Evolutionary conservation across 2,797 vertebrate species (phyloP), one percentile per base, ranked within the genome.

Genomic region (Nyctibius grandis): DNA sequence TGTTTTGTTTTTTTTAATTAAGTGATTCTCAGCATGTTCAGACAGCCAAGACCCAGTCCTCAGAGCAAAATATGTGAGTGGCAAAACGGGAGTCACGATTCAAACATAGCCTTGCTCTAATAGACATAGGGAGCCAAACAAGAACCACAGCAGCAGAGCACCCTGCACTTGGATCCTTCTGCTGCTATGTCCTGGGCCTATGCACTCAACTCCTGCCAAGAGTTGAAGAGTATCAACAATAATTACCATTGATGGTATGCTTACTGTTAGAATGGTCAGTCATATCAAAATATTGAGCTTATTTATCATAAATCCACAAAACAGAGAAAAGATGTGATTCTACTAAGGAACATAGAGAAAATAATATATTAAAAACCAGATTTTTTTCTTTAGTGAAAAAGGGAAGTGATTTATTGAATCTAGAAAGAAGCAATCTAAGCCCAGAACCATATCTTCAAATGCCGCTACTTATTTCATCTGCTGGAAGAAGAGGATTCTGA

Each of bases 391-490:
- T 15, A 40, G 26, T 33, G 33, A 40, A 54, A 85, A 48, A 15
- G 2, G 6, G 33, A 84, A 57, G 8, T 2, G 1, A 50, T 23
- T 60, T 60, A 72, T 5, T n/a, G 20, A 64, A 56, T 47, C 21
- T 36, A 51, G 15, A 88, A 83, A 83, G 29, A 68, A 47, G 15
- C 4, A 42, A 51, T 28, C 44, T 45, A 56, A 85, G 77, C 3
- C 6, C 20, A 57, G 42, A 87, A 29, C 5, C 7, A 1, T 16
- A 31, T 38, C 72, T 88, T 69, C 45, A 68, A 50, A 51, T 6
- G 8, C 2, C 44, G 19, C 25, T 54, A 11, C 0, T 0, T 8
- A 57, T 47, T 13, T 38, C 5, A 42, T 36, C 56, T 69, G 29
- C 31, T 54, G 26, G 40, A 84, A 61, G 42, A 69, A 36, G 2